Base-by-base conservation (phyloP, 2,888 invertebrate genomes). In the Exephanes ischioxanthus region DNA sequence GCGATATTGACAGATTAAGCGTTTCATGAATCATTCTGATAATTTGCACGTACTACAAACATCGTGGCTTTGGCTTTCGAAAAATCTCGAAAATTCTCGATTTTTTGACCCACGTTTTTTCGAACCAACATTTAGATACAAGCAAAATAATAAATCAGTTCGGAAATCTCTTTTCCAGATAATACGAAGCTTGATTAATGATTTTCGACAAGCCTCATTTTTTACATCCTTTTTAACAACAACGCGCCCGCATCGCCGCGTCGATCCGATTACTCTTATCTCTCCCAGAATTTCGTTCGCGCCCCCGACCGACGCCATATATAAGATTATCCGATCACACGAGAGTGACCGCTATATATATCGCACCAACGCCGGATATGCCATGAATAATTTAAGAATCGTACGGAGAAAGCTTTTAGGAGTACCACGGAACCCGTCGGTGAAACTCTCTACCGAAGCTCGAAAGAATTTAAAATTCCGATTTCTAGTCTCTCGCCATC, bases 301-400 rank as follows among this genome's bases (percentile, higher is more conserved):
- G 19, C 33, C 51, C 7, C 19, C 30, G 48, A 6, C 26, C 77
- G 55, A 58, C 63, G 63, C 55, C 58, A 66, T 70, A 66, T 70
- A 75, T 75, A 75, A 75, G 70, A 83, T 83, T 63, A 83, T 75
- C 63, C 81, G 61, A 68, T 68, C 58, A 73, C 11, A 55, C 51
- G 30, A 51, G 72, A 73, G 68, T 75, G 73, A 83, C 79, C 79
- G 22, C 30, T 55, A 19, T 11, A 19, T 11, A 22, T n/a, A 11
- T 51, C 48, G 55, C 45, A 63, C 55, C 11, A 55, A 16, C 16
- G 19, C 51, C 76, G 63, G 81, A 70, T 63, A 53, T 70, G 81
- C 89, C 89, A 91, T 91, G 92, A 92, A 92, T 92, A 92, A 92
- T 92, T 91, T 92, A 92, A 87, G 83, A 87, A 86, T 61, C 88